phyloP scores from a whole-genome alignment of 2,888 invertebrate genomes.

The Trimorus sp. region DNA sequence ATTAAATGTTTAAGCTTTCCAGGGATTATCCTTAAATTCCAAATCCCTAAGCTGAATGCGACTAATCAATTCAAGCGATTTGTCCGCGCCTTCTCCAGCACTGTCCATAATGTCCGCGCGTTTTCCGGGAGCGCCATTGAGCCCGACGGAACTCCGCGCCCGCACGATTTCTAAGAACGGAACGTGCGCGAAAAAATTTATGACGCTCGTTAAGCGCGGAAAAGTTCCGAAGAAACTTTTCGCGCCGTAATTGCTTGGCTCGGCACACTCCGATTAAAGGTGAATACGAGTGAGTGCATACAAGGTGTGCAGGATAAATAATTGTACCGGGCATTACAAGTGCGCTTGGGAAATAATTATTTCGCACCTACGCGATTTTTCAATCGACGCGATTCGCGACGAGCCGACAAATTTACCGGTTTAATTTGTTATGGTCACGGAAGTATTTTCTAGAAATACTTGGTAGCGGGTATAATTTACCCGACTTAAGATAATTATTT shows the following conservation, averaged over 20 bases:
- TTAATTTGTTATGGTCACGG: too few relatives aligned
- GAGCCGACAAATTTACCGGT: too few relatives aligned
- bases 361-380: constrained; percentile 11
- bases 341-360: constrained; percentile 61
- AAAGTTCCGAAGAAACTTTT: constrained; percentile 65
- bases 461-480: too few relatives aligned
- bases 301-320: constrained; percentile 64
- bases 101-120: constrained; percentile 49
- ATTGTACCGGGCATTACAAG: constrained; percentile 58
- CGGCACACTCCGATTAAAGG: constrained; percentile 61
- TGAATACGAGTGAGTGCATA: constrained; percentile 58
- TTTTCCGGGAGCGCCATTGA: constrained; percentile 46
- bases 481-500: too few relatives aligned
- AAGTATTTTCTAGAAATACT: too few relatives aligned
- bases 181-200: constrained; percentile 61
- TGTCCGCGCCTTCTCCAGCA: constrained; percentile 14
- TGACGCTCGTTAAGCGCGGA: constrained; percentile 66
- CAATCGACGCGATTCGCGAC: too few relatives aligned
- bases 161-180: constrained; percentile 50
- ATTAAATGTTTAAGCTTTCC: too few relatives aligned
- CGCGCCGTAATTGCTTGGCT: constrained; percentile 65
- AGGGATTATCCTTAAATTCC: too few relatives aligned
- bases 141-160: constrained; percentile 48
- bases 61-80: constrained; percentile 45
- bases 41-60: too few relatives aligned